Evolutionary conservation across 2,888 invertebrate species (phyloP).

Genomic region (Diplolepis rosae): DNA sequence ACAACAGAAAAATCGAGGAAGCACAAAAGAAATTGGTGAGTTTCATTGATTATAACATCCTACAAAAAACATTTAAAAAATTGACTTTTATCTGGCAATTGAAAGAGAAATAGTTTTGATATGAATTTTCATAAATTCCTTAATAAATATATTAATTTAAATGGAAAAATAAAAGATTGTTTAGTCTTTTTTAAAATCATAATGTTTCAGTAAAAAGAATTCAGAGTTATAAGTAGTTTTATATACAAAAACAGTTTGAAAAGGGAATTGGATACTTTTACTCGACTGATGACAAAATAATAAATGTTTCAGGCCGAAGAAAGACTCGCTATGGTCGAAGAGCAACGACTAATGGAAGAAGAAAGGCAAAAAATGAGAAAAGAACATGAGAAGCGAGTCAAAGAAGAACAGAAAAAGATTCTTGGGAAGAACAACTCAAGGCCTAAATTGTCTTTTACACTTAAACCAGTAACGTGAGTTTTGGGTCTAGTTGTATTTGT

Average conservation of each 20-base stretch:
- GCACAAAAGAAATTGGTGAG: slow-evolving; percentile 96
- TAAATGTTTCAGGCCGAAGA: slow-evolving; percentile 88
- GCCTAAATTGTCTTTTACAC: slow-evolving; percentile 93
- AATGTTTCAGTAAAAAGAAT: too few species aligned
- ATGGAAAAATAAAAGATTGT: too few species aligned
- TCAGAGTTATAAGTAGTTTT: too few species aligned
- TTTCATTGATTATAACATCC: too few species aligned
- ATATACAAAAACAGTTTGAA: too few species aligned
- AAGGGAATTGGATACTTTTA: slow-evolving; percentile 5
- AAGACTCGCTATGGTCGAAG: slow-evolving; percentile 95
- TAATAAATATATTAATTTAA: too few species aligned
- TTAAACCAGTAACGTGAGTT: slow-evolving; percentile 86
- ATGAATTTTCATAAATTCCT: too few species aligned
- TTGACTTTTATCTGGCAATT: too few species aligned
- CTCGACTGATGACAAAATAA: neutral
- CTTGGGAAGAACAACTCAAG: slow-evolving; percentile 97
- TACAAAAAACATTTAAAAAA: too few species aligned
- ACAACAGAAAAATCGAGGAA: slow-evolving; percentile 97
- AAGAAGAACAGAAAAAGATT: slow-evolving; percentile 97
- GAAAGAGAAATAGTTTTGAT: too few species aligned
- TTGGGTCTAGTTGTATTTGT: slow-evolving; percentile 65
- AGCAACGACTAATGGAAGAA: slow-evolving; percentile 96
- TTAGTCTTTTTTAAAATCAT: too few species aligned
- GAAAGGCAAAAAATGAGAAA: slow-evolving; percentile 93
- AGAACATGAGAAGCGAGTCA: slow-evolving; percentile 93